phyloP scores from a whole-genome alignment of 2,888 invertebrate genomes.

The Callyntrura sp. region DNA sequence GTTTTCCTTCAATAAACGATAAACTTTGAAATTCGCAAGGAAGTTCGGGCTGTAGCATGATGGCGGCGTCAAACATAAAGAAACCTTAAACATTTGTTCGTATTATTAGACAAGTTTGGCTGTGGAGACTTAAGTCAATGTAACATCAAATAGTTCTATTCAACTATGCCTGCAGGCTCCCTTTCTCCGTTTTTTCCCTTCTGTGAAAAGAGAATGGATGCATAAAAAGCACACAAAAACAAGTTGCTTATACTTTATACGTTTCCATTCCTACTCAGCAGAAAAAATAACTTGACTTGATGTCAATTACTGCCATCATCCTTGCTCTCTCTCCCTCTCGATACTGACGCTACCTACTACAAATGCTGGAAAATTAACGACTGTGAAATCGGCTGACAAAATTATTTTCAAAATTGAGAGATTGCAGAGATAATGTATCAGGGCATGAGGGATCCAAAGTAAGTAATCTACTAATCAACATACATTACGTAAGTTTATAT shows the following conservation, averaged over 20 bases:
- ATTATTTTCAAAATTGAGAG: too few relatives aligned
- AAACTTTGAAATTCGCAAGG: conserved; percentile 30
- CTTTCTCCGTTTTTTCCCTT: conserved; percentile 16
- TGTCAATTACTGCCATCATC: conserved; percentile 54
- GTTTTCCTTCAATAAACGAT: neutral
- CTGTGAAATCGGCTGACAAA: too few relatives aligned
- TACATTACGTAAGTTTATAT: too few relatives aligned
- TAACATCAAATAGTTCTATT: neutral
- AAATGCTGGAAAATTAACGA: too few relatives aligned
- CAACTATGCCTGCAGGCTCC: conserved; percentile 55
- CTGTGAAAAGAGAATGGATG: conserved; percentile 4
- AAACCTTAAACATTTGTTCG: neutral
- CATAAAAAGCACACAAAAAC: neutral
- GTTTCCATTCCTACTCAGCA: conserved; percentile 32
- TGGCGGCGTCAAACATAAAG: neutral
- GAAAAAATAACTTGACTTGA: conserved; percentile 57
- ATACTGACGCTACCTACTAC: too few relatives aligned
- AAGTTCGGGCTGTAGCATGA: too few relatives aligned
- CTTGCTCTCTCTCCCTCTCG: neutral
- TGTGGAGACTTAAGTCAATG: neutral
- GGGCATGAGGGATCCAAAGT: too few relatives aligned
- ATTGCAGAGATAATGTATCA: too few relatives aligned
- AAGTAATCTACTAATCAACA: too few relatives aligned
- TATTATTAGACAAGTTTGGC: neutral
- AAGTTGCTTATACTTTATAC: neutral